phyloP scores from a whole-genome alignment of 2,113 vertebrate genomes.

The Lanius collurio region DNA sequence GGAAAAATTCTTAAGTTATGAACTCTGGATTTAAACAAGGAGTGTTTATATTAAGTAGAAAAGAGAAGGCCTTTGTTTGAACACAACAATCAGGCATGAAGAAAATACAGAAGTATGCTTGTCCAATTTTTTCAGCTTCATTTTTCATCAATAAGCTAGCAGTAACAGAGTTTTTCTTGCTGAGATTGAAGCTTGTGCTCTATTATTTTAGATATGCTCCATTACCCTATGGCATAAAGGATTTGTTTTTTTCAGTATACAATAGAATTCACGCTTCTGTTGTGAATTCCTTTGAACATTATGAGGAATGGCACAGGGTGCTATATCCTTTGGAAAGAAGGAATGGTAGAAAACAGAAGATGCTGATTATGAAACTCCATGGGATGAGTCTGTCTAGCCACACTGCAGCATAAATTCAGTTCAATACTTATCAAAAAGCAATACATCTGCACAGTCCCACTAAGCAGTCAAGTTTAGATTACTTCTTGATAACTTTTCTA shows the following conservation, averaged over 20 bases:
- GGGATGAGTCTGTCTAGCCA: neutral
- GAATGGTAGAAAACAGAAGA: neutral
- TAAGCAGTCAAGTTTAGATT: neutral
- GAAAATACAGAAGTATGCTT: constrained; percentile 10
- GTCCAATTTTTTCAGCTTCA: constrained; percentile 15
- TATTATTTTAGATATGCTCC: constrained; percentile 39
- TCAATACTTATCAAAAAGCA: neutral
- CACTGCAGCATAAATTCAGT: neutral
- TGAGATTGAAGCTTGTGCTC: constrained; percentile 3
- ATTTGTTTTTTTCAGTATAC: neutral
- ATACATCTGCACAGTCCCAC: neutral
- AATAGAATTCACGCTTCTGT: neutral
- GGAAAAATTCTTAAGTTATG: constrained; percentile 8
- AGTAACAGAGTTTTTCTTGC: neutral
- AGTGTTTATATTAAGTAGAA: neutral
- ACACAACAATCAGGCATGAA: neutral
- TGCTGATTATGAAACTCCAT: neutral
- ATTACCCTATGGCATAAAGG: constrained; percentile 39
- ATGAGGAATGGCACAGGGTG: neutral
- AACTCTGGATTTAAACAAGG: constrained; percentile 18
- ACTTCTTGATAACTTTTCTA: constrained; percentile 4
- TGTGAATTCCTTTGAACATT: neutral
- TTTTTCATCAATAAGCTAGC: neutral
- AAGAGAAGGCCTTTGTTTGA: constrained; percentile 45
- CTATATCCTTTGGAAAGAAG: neutral